Evolutionary conservation across 2,113 vertebrate genomes (phyloP), one percentile per base, ranked within the genome.

Genomic region (Manacus vitellinus): DNA sequence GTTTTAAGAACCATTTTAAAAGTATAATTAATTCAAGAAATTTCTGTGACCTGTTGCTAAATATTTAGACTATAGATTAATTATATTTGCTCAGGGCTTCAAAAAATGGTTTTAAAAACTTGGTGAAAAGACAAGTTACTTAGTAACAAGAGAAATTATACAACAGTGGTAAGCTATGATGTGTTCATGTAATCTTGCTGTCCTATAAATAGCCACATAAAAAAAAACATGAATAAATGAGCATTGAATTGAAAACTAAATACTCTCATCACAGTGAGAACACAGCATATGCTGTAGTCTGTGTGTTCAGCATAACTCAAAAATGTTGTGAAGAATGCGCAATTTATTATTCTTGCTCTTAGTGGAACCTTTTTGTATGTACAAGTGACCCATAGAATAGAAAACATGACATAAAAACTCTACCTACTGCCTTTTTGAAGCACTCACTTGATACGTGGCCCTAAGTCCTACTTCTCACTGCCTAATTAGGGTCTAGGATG

Each of bases 31-130:
- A 63, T 91, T 82, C 35, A 85, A 82, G 22, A 84, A 94, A 83
- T 93, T 96, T 95, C 49, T 47, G 43, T 91, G 85, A 77, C 31
- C 61, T 72, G 18, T 63, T 94, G 27, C 59, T 97, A 97, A 98
- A 97, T 98, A 97, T 97, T 97, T 98, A 97, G 73, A 92, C n/a
- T 35, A 3, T 21, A 31, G 39, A 97, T 96, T 89, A 93, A 66
- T 93, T 92, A 21, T 88, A 22, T 95, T 74, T 92, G n/a, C 47
- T 31, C 59, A 49, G 31, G 44, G 84, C 52, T 96, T 94, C 88
- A 92, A 61, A 66, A 35, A 68, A 61, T 56, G 88, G 90, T 92
- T 81, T 89, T 39, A 55, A 94, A 90, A 71, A 33, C 25, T 24
- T 15, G 2, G 4, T 76, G 58, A 79, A 88, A 89, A 76, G 71